Evolutionary conservation across 2,797 vertebrate species (phyloP).

Genomic region (Macropodus opercularis): DNA sequence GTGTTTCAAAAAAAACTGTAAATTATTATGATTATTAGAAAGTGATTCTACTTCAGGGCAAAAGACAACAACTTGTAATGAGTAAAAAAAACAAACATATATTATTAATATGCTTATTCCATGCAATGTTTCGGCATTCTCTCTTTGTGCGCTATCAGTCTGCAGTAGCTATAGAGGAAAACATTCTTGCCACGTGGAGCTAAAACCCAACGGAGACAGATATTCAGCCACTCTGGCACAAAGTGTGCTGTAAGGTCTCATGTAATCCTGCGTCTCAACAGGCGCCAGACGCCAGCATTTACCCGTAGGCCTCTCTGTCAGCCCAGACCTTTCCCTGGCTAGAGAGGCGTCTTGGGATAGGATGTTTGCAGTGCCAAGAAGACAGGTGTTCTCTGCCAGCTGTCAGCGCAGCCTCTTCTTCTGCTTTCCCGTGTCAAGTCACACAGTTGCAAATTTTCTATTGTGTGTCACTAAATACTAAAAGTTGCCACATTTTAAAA

Average conservation of each 20-base stretch:
- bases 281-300: constrained; percentile 74
- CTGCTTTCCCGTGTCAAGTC: constrained; percentile 48
- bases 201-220: constrained; percentile 59
- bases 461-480: constrained; percentile 36
- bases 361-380: constrained; percentile 72
- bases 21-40: no score
- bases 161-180: constrained; percentile 28
- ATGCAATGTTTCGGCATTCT: constrained; percentile 27
- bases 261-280: constrained; percentile 76
- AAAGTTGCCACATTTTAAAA: constrained; percentile 27
- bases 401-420: constrained; percentile 64
- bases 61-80: no score
- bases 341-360: constrained; percentile 73
- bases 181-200: constrained; percentile 47
- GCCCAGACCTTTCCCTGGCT: constrained; percentile 75
- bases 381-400: constrained; percentile 82
- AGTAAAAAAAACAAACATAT: no score
- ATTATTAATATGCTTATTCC: constrained; percentile 6
- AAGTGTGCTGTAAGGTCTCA: constrained; percentile 70
- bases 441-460: constrained; percentile 40
- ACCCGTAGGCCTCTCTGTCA: constrained; percentile 77
- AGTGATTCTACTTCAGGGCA: no score
- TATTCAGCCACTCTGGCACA: constrained; percentile 65
- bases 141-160: constrained; percentile 28
- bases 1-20: no score